Conservation (phyloP, 2,888 invertebrate genomes). For the Elaeidobius kamerunicus region DNA sequence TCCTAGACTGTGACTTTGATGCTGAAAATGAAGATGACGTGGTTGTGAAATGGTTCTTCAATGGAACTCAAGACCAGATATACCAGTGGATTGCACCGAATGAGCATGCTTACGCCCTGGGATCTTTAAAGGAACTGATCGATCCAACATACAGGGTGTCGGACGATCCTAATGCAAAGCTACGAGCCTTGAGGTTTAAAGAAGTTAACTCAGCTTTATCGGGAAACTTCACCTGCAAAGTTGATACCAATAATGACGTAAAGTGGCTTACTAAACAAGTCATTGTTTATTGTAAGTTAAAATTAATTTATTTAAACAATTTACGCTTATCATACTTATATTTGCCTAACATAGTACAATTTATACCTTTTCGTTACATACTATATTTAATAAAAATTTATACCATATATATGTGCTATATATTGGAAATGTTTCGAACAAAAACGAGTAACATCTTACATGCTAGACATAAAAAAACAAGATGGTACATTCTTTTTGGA, state of each 20-base stretch:
- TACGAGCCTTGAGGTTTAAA: conserved; percentile 55
- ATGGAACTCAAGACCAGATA: conserved; percentile 48
- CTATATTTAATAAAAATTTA: too few species aligned
- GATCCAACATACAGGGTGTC: conserved; percentile 37
- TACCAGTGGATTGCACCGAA: conserved; percentile 52
- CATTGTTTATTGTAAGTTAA: conserved; percentile 56
- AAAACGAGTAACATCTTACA: conserved; percentile 2
- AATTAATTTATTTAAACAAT: conserved; percentile 9
- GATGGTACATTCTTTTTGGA: conserved; percentile 18
- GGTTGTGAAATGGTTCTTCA: conserved; percentile 53
- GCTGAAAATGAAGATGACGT: conserved; percentile 47
- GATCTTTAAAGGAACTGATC: conserved; percentile 46
- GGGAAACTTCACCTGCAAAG: conserved; percentile 56
- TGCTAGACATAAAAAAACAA: background rate
- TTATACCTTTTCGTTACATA: too few species aligned
- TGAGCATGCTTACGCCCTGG: conserved; percentile 42
- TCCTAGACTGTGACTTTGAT: conserved; percentile 53
- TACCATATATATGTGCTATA: too few species aligned
- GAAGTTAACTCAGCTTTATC: conserved; percentile 52
- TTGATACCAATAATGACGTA: conserved; percentile 52
- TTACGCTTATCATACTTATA: too few species aligned
- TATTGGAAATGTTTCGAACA: too few species aligned
- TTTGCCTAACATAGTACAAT: too few species aligned
- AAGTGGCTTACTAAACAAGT: conserved; percentile 49
- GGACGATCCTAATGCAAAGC: conserved; percentile 40